Evolutionary conservation across 2,888 invertebrate genomes (phyloP).

Genomic region (Zootermopsis nevadensis): DNA sequence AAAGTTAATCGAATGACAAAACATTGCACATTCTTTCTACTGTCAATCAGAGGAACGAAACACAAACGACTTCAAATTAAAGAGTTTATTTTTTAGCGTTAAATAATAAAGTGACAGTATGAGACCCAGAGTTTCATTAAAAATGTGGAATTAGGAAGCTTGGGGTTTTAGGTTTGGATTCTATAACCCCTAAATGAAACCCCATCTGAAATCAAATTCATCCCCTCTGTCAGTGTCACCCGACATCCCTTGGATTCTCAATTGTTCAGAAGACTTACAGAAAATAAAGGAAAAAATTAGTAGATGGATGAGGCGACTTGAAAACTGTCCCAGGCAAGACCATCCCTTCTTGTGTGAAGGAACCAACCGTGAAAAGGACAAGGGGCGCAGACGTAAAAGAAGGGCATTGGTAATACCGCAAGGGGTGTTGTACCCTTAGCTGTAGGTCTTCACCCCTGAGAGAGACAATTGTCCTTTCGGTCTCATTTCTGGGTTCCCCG

Average conservation of each 20-base stretch:
- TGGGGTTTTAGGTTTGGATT: neutral
- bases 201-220: constrained; percentile 32
- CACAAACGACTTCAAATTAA: neutral
- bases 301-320: constrained; percentile 37
- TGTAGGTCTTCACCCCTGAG: neutral
- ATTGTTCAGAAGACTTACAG: constrained; percentile 24
- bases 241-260: constrained; percentile 26
- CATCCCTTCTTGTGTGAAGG: constrained; percentile 38
- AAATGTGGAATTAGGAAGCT: neutral
- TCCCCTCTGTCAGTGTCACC: constrained; percentile 28
- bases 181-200: constrained; percentile 25
- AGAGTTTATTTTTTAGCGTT: neutral
- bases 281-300: constrained; percentile 36
- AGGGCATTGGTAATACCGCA: constrained; percentile 38
- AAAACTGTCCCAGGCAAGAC: constrained; percentile 25
- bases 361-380: constrained; percentile 50
- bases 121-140: neutral
- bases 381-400: constrained; percentile 32
- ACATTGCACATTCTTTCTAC: neutral
- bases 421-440: constrained; percentile 25
- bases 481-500: constrained; percentile 49
- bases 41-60: neutral
- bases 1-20: constrained; percentile 38
- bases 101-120: neutral
- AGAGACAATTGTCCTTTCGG: constrained; percentile 37